These are phyloP conservation scores for Pseudoips prasinana DNA, from an alignment of 2,888 invertebrate genomes.

Conservation along the genomic window DNA sequence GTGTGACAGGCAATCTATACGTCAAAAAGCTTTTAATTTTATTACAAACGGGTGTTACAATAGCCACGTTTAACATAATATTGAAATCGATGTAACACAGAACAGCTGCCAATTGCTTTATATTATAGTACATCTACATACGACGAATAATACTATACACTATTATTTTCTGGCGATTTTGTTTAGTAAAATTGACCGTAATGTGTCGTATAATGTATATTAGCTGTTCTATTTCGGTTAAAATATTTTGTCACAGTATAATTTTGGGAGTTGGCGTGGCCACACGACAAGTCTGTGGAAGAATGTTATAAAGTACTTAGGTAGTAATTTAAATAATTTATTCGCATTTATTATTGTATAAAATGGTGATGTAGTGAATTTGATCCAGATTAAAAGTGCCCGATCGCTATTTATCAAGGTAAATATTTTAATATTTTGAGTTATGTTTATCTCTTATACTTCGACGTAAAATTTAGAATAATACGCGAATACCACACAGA, in stretches of 20 bases:
- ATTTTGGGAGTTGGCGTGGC: constrained; percentile 50
- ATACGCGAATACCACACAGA: too few relatives aligned
- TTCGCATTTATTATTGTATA: too few relatives aligned
- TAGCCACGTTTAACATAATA: constrained; percentile 12
- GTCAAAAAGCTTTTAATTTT: constrained; percentile 27
- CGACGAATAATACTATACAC: not conserved
- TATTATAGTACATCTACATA: too few relatives aligned
- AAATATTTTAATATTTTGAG: too few relatives aligned
- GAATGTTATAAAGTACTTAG: not conserved
- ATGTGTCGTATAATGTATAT: constrained; percentile 31
- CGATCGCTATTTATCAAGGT: too few relatives aligned
- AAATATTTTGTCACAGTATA: constrained; percentile 56
- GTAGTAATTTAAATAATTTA: too few relatives aligned
- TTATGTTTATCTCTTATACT: too few relatives aligned
- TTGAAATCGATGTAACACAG: too few relatives aligned
- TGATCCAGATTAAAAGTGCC: too few relatives aligned
- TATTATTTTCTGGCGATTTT: constrained; percentile 33
- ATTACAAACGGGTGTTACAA: constrained; percentile 23
- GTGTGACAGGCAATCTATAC: too few relatives aligned
- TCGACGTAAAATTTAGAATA: too few relatives aligned
- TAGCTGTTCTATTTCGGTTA: constrained; percentile 32
- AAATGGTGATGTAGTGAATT: too few relatives aligned
- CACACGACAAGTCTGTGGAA: constrained; percentile 44
- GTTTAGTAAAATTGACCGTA: constrained; percentile 26
- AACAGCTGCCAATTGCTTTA: not conserved